Percentiles rank a stretch among this genome's conserved stretches.
These are phyloP conservation scores for Papilio demoleus DNA, from an alignment of 2,888 invertebrate species.

Conservation along the genomic window DNA sequence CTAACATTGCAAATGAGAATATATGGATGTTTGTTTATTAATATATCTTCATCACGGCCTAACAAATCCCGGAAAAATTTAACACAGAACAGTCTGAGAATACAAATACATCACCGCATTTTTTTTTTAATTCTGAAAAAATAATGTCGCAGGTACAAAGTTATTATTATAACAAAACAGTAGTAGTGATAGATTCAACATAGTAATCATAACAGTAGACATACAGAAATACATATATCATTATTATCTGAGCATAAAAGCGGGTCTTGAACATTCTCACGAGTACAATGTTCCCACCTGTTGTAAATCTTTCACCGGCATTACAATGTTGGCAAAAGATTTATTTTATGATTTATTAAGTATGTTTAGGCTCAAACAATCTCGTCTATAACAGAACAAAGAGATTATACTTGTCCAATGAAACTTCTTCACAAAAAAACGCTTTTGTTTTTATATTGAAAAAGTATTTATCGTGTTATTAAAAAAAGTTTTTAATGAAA, in stretches of 20 bases:
- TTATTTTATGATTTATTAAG: constrained; percentile 19
- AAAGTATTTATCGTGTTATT: too few relatives aligned
- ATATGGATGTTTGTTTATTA: too few relatives aligned
- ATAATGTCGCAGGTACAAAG: too few relatives aligned
- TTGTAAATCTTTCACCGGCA: constrained; percentile 20
- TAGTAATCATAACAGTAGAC: not conserved
- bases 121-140: too few relatives aligned
- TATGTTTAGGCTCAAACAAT: not conserved
- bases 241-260: constrained; percentile 3
- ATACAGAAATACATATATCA: not conserved
- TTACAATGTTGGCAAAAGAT: constrained; percentile 20
- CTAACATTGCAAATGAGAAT: too few relatives aligned
- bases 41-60: too few relatives aligned
- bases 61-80: too few relatives aligned
- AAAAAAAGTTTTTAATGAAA: too few relatives aligned
- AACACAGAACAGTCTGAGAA: too few relatives aligned
- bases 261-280: constrained; percentile 8
- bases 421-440: too few relatives aligned
- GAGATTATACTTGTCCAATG: not conserved
- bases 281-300: constrained; percentile 17
- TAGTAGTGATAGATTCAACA: not conserved
- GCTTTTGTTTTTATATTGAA: too few relatives aligned
- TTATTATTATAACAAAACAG: not conserved
- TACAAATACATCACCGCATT: too few relatives aligned
- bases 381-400: not conserved